Evolutionary conservation across 2,888 invertebrate genomes (phyloP).

Genomic region (Xanthostigma xanthostigma): DNA sequence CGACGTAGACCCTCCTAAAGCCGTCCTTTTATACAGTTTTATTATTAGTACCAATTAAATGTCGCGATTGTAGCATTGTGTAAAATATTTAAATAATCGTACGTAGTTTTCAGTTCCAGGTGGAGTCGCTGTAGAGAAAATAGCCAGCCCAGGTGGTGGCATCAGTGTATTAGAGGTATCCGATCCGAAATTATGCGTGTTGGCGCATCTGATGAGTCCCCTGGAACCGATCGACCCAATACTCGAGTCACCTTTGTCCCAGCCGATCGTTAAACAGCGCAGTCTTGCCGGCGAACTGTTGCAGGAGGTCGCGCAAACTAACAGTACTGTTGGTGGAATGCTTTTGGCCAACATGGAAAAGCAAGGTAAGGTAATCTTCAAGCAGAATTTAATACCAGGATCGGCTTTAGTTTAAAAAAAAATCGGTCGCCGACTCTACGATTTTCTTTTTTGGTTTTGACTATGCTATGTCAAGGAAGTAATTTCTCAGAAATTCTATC

Average conservation of each 20-base stretch:
- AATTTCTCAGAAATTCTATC: too few relatives aligned
- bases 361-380: slow-evolving; percentile 38
- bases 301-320: slow-evolving; percentile 58
- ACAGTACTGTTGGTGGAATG: slow-evolving; percentile 67
- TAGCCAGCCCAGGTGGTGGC: slow-evolving; percentile 4
- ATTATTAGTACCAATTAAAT: too few relatives aligned
- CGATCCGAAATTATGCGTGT: slow-evolving; percentile 75
- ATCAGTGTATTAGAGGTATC: slow-evolving; percentile 36
- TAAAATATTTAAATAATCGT: not conserved
- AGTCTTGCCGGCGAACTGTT: slow-evolving; percentile 63
- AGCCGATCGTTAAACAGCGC: slow-evolving; percentile 64
- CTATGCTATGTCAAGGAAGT: too few relatives aligned
- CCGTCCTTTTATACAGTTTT: too few relatives aligned
- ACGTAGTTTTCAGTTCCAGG: slow-evolving; percentile 5
- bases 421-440: too few relatives aligned
- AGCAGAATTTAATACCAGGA: too few relatives aligned
- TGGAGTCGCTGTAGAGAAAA: slow-evolving; percentile 4
- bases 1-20: too few relatives aligned
- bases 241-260: slow-evolving; percentile 68
- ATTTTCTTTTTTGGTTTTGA: too few relatives aligned
- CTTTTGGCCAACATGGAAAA: slow-evolving; percentile 81
- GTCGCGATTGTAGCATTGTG: too few relatives aligned
- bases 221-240: slow-evolving; percentile 74
- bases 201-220: slow-evolving; percentile 82
- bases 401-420: too few relatives aligned